These are phyloP conservation scores for Melanerpes aurifrons DNA, from an alignment of 2,113 vertebrate genomes.

Conservation along the genomic window DNA sequence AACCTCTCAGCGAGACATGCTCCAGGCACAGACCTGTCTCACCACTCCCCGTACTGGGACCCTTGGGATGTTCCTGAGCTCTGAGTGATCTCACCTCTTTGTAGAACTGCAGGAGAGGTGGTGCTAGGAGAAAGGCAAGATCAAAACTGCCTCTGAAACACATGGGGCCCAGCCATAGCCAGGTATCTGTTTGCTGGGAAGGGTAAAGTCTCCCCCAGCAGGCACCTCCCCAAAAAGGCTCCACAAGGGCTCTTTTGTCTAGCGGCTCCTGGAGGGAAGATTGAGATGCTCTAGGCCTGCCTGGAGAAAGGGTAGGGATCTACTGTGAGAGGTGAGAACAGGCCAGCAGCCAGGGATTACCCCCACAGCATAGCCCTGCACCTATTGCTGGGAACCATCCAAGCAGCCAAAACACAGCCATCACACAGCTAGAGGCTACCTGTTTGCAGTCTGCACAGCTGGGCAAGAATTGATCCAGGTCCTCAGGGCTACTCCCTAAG, in stretches of 20 bases:
- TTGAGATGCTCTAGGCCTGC: not conserved
- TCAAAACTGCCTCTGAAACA: not conserved
- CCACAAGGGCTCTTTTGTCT: conserved; percentile 6
- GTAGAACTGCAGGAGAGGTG: not conserved
- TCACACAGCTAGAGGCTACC: not conserved
- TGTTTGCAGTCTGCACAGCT: not conserved
- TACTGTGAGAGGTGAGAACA: not conserved
- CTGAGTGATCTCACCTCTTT: not conserved
- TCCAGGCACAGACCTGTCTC: not conserved
- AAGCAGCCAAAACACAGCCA: not conserved
- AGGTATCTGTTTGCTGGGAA: not conserved
- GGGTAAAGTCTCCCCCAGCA: not conserved
- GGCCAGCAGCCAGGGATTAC: not conserved
- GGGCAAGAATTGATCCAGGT: not conserved
- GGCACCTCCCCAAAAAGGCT: not conserved
- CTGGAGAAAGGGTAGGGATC: not conserved
- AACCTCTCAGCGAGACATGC: not conserved
- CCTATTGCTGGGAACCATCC: rapidly evolving
- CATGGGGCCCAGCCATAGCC: not conserved
- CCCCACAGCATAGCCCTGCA: not conserved
- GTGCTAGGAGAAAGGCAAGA: not conserved
- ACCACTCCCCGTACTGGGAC: rapidly evolving
- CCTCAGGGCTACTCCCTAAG: not conserved
- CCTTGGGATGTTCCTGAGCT: not conserved
- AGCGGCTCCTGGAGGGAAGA: not conserved